Conservation (phyloP, 1,140 invertebrate species). For the Nebria ingens region DNA sequence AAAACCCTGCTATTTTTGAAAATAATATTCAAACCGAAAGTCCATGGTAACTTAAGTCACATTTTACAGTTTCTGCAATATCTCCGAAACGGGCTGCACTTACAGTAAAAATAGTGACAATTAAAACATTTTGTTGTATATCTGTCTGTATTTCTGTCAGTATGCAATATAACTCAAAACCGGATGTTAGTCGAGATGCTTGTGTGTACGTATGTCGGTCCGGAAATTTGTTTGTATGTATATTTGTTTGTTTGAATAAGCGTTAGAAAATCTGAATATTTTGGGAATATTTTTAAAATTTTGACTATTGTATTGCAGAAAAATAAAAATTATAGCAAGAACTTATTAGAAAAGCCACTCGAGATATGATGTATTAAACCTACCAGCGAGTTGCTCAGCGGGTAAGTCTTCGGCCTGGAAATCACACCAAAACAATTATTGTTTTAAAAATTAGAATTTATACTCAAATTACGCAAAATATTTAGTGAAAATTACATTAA, state of each 20-base stretch:
- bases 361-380: slow-evolving; percentile 25
- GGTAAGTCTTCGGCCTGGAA: slow-evolving; percentile 49
- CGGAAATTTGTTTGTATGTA: too few relatives aligned
- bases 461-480: background rate
- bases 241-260: slow-evolving; percentile 6
- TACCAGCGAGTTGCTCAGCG: slow-evolving; percentile 50
- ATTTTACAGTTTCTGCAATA: too few relatives aligned
- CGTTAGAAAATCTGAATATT: background rate
- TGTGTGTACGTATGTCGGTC: too few relatives aligned
- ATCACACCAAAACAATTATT: slow-evolving; percentile 14
- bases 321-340: slow-evolving; percentile 15
- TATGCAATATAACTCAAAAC: too few relatives aligned
- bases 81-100: too few relatives aligned
- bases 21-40: too few relatives aligned
- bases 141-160: too few relatives aligned
- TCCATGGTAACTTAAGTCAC: too few relatives aligned
- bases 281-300: slow-evolving; percentile 17
- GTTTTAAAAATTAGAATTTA: background rate
- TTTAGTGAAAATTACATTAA: background rate
- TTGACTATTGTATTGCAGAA: slow-evolving; percentile 17
- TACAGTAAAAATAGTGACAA: too few relatives aligned
- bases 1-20: too few relatives aligned
- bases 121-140: too few relatives aligned
- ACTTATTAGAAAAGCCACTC: slow-evolving; percentile 14
- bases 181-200: too few relatives aligned